Conservation (phyloP, 2,888 invertebrate species). For the Protonemura montana region DNA sequence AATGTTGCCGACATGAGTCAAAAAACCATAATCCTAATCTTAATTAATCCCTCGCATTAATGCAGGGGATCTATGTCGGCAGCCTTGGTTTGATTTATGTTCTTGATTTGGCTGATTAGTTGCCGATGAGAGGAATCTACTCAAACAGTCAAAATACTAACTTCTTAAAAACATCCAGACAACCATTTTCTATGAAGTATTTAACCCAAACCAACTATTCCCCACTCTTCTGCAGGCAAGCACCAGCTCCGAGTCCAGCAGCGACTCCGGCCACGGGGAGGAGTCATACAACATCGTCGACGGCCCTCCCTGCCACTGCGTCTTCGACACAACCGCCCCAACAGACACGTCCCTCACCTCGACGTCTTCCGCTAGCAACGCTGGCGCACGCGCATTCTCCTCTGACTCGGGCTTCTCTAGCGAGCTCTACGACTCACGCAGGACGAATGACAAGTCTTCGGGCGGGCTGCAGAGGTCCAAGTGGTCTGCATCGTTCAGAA, state of each 20-base stretch:
- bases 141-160: too few species aligned
- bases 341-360: constrained; percentile 51
- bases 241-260: constrained; percentile 51
- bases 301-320: constrained; percentile 57
- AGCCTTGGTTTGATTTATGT: too few species aligned
- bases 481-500: constrained; percentile 70
- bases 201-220: not conserved
- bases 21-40: too few species aligned
- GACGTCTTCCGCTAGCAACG: constrained; percentile 53
- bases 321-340: constrained; percentile 44
- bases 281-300: constrained; percentile 57
- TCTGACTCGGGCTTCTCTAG: constrained; percentile 64
- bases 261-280: constrained; percentile 55
- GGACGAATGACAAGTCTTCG: constrained; percentile 40
- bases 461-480: constrained; percentile 61
- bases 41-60: too few species aligned
- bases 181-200: not conserved
- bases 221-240: constrained; percentile 41
- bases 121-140: too few species aligned
- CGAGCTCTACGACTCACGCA: constrained; percentile 59
- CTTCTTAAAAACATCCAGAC: not conserved
- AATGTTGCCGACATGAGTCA: too few species aligned
- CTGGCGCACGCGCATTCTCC: constrained; percentile 59
- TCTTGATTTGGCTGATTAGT: too few species aligned
- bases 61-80: too few species aligned